Evolutionary conservation across 2,888 invertebrate species (phyloP).

Genomic region (Clostera curtula): DNA sequence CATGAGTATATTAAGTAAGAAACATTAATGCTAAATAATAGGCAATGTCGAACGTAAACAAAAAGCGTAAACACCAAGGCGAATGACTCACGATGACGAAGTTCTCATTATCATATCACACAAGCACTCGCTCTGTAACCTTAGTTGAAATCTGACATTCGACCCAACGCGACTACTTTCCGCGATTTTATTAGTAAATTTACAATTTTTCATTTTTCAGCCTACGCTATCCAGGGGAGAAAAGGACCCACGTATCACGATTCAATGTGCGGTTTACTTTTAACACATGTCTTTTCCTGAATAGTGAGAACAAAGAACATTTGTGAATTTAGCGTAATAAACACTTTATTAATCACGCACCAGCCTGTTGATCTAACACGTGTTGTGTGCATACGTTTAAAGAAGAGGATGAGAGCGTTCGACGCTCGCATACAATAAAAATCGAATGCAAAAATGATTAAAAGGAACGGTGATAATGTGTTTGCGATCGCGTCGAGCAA

Average conservation of each 20-base stretch:
- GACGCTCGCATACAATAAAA: constrained; percentile 61
- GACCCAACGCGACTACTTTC: constrained; percentile 42
- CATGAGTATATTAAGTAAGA: constrained; percentile 40
- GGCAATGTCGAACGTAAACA: constrained; percentile 55
- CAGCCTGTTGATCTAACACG: constrained; percentile 68
- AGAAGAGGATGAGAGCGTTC: constrained; percentile 55
- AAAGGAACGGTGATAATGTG: constrained; percentile 72
- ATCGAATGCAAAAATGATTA: constrained; percentile 72
- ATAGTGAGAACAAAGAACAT: constrained; percentile 62
- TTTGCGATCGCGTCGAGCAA: constrained; percentile 71
- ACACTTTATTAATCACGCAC: constrained; percentile 44
- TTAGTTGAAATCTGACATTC: constrained; percentile 61
- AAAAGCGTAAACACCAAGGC: constrained; percentile 63
- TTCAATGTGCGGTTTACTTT: constrained; percentile 36
- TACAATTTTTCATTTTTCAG: constrained; percentile 29
- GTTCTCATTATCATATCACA: constrained; percentile 70
- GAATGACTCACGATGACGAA: constrained; percentile 71
- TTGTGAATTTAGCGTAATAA: constrained; percentile 38
- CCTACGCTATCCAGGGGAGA: constrained; percentile 40
- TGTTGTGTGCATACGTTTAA: constrained; percentile 55
- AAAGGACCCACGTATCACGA: constrained; percentile 51
- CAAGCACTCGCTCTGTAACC: constrained; percentile 38
- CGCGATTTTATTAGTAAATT: constrained; percentile 27
- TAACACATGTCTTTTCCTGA: constrained; percentile 55
- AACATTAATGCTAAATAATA: constrained; percentile 32